A percentile compares a stretch with the other conserved stretches of the same genome.
phyloP scores from a whole-genome alignment of 2,888 invertebrate species.

The Nephrotoma appendiculata region DNA sequence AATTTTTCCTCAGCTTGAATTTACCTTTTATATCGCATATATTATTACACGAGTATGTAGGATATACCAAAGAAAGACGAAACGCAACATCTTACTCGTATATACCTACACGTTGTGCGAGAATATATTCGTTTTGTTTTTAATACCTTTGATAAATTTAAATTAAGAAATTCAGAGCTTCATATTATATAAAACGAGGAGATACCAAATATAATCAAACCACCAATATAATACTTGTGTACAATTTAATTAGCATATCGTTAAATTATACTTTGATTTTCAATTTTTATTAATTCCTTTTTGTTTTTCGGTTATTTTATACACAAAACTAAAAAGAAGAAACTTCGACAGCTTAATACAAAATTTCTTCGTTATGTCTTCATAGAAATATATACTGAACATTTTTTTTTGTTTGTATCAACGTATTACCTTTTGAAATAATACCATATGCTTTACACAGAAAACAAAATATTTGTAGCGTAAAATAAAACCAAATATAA shows the following conservation, averaged over 20 bases:
- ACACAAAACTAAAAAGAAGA: background rate
- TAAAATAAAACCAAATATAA: background rate
- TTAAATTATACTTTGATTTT: background rate
- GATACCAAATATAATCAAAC: background rate
- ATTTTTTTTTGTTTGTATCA: background rate
- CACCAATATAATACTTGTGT: background rate
- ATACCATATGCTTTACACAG: too few relatives aligned
- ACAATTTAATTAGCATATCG: background rate
- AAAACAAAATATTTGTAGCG: background rate
- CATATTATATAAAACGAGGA: background rate
- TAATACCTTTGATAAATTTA: background rate
- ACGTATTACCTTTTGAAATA: too few relatives aligned
- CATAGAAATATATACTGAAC: background rate
- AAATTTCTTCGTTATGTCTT: background rate
- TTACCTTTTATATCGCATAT: background rate
- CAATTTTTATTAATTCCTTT: background rate
- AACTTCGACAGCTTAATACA: background rate
- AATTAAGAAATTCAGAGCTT: background rate
- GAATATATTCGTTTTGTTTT: background rate
- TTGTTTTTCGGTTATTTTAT: background rate
- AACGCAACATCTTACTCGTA: background rate
- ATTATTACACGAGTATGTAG: background rate
- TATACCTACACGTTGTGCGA: background rate
- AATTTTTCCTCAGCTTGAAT: background rate
- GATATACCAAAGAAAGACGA: background rate